phyloP scores from a whole-genome alignment of 2,113 vertebrate genomes.

The Fukomys damarensis region DNA sequence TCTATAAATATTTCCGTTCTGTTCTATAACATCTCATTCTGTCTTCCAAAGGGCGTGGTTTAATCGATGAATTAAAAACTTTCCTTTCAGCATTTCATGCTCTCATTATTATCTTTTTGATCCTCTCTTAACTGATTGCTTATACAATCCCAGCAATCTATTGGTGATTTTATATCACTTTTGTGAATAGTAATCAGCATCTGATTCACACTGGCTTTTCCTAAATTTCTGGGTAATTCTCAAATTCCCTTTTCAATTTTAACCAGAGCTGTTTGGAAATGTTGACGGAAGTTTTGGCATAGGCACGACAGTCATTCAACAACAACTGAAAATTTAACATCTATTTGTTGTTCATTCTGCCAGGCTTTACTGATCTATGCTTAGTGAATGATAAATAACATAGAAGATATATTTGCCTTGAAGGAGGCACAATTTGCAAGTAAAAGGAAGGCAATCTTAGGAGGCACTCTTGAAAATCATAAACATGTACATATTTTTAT shows the following conservation, averaged over 20 bases:
- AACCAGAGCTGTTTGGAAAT: slow-evolving; percentile 2
- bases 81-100: neutral
- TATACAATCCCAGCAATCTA: neutral
- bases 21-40: neutral
- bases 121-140: neutral
- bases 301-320: neutral
- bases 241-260: slow-evolving; percentile 49
- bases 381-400: neutral
- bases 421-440: neutral
- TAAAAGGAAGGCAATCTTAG: neutral
- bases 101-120: neutral
- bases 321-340: neutral
- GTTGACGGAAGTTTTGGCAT: neutral
- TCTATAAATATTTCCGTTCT: neutral
- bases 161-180: neutral
- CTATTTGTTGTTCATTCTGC: neutral
- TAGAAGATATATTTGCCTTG: neutral
- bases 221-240: slow-evolving; percentile 43
- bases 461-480: neutral
- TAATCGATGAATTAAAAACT: neutral
- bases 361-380: neutral
- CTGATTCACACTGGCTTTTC: neutral
- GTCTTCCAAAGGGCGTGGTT: neutral
- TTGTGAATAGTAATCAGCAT: neutral
- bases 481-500: neutral